Evolutionary conservation across 2,797 vertebrate genomes (phyloP).

Genomic region (Sylvilagus floridanus): DNA sequence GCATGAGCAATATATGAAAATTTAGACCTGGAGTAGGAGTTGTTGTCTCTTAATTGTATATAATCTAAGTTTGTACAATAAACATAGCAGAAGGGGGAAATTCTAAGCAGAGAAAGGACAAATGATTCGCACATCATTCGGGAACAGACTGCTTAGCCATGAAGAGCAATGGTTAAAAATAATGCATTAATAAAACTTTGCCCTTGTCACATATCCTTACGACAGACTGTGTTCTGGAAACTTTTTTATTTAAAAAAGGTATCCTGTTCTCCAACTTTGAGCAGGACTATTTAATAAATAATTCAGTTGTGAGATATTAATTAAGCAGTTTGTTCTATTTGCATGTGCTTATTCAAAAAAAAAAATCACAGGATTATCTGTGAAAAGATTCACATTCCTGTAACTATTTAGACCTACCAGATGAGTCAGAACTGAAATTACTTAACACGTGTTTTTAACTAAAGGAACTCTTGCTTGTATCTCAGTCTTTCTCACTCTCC

Average conservation of each 20-base stretch:
- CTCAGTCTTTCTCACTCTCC: too few species aligned
- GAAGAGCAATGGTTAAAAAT: conserved; percentile 36
- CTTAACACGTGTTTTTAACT: conserved; percentile 32
- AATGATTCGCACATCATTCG: not conserved
- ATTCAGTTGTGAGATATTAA: conserved; percentile 35
- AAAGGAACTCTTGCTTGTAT: not conserved
- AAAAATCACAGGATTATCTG: not conserved
- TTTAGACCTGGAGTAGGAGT: not conserved
- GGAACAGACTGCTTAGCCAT: conserved; percentile 29
- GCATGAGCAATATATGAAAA: not conserved
- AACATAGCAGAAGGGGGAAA: conserved; percentile 8
- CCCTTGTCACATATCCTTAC: not conserved
- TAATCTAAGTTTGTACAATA: conserved; percentile 36
- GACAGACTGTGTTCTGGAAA: not conserved
- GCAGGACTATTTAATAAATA: not conserved
- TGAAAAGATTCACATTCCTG: not conserved
- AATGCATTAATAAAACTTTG: conserved; percentile 10
- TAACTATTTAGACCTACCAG: not conserved
- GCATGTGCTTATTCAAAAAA: not conserved
- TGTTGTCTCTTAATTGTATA: conserved; percentile 32
- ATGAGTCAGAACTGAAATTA: conserved; percentile 6
- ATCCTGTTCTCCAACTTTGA: not conserved
- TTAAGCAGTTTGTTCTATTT: conserved; percentile 42
- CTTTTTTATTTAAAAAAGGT: conserved; percentile 2
- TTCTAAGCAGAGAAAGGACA: not conserved